Evolutionary conservation across 2,113 vertebrate species (phyloP).

Genomic region (Oryzias celebensis): DNA sequence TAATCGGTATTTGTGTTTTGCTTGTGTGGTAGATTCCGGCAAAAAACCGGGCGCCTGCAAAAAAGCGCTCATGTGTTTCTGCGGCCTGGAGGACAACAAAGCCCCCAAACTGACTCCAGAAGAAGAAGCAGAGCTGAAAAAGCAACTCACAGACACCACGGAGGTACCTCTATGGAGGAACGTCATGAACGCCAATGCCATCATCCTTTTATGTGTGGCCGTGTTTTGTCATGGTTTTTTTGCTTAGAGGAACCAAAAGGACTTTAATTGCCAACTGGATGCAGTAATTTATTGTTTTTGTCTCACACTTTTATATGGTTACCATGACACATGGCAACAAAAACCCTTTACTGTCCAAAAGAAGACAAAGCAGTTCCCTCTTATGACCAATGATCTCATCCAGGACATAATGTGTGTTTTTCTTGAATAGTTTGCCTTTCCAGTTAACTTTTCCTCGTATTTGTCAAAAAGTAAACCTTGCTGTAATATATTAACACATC

Average conservation of each 20-base stretch:
- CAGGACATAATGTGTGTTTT: constrained; percentile 3
- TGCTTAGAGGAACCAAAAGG: constrained; percentile 69
- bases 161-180: constrained; percentile 89
- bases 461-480: constrained; percentile 7
- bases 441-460: background rate
- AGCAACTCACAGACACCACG: constrained; percentile 84
- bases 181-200: constrained; percentile 84
- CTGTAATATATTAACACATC: constrained; percentile 16
- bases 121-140: constrained; percentile 82
- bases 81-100: constrained; percentile 83
- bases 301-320: no score
- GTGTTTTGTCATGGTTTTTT: constrained; percentile 91
- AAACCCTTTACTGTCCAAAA: no score
- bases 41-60: constrained; percentile 69
- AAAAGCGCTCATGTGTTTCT: constrained; percentile 85
- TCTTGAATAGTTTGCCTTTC: background rate
- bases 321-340: no score
- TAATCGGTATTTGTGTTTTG: background rate
- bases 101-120: constrained; percentile 82
- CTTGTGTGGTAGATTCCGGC: constrained; percentile 37
- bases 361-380: no score
- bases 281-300: no score
- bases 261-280: background rate
- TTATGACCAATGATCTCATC: background rate
- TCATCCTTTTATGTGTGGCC: constrained; percentile 87